Base-by-base conservation (phyloP, 1,140 invertebrate genomes). In the Magallana ariakensis region DNA sequence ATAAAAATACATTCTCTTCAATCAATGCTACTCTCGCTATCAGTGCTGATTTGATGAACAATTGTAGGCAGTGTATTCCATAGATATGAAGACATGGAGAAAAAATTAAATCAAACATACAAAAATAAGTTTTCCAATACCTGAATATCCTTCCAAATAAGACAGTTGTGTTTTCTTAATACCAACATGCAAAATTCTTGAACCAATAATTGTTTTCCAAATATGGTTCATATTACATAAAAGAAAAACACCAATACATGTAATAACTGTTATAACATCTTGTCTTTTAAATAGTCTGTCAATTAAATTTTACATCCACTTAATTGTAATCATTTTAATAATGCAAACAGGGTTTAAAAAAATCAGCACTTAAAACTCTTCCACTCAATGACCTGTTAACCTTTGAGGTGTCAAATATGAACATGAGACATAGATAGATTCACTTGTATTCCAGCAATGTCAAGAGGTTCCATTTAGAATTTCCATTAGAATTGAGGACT, bases 291-390 rank as follows among this genome's bases (percentile, higher is more conserved):
- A 75, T 75, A 26, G 13, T 26, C 22, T 26, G 33, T 26, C 66
- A 75, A 75, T 75, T 75, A 75, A 19, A 75, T 75, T 75, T 13
- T 75, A 75, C 66, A 75, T 26, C 22, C 10, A 75, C 33, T 75
- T 22, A 33, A 26, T 75, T 11, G 22, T 75, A 75, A 33, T 26
- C 15, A 13, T 33, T 70, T 22, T 22, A 10, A 60, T 16, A n/a
- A 60, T 16, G 19, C 15, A 15, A 60, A 10, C 19, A 7, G 15
- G 19, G 58, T 15, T 60, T 15, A 15, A 16, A 60, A 60, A 16
- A 8, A 13, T 75, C 66, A 75, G 66, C 66, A 75, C 66, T 75
- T 75, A 33, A 33, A 26, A 60, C 15, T 60, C 11, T 75, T 26
- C 66, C 66, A 75, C 66, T 75, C 66, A 19, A 26, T 75, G 66